Evolutionary conservation across 2,113 vertebrate species (phyloP).

Genomic region (Oncorhynchus gorbuscha): DNA sequence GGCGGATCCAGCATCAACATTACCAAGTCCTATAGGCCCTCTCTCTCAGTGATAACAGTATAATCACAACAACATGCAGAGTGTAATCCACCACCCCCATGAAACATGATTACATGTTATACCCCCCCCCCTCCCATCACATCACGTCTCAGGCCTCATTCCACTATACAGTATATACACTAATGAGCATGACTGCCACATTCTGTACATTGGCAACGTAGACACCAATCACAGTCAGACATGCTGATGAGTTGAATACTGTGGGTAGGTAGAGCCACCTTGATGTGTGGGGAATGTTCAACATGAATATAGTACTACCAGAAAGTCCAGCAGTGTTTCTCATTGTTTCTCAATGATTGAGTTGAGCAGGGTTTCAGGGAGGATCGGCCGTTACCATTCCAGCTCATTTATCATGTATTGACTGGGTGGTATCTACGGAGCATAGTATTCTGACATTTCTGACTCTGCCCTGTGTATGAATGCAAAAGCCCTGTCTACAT

Average conservation of each 20-base stretch:
- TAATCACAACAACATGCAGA: background rate
- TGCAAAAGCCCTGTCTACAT: conserved; percentile 22
- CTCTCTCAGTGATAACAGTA: background rate
- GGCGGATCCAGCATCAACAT: background rate
- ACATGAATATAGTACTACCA: too few relatives aligned
- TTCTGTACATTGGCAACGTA: background rate
- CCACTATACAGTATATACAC: background rate
- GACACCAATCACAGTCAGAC: background rate
- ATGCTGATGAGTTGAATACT: background rate
- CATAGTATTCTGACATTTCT: background rate
- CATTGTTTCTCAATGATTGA: too few relatives aligned
- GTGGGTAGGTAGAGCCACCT: too few relatives aligned
- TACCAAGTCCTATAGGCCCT: too few relatives aligned
- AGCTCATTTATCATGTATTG: background rate
- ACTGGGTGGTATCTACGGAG: background rate
- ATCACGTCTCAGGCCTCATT: background rate
- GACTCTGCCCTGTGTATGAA: background rate
- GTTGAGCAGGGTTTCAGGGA: too few relatives aligned
- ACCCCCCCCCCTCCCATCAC: background rate
- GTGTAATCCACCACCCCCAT: background rate
- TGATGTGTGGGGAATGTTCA: too few relatives aligned
- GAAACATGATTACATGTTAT: background rate
- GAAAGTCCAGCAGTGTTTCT: too few relatives aligned
- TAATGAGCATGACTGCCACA: background rate
- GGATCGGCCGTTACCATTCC: too few relatives aligned